Percentiles rank a stretch among this genome's conserved stretches.
These are phyloP conservation scores for Drosophila sp. DNA, from an alignment of 1,140 invertebrate species.

Conservation along the genomic window DNA sequence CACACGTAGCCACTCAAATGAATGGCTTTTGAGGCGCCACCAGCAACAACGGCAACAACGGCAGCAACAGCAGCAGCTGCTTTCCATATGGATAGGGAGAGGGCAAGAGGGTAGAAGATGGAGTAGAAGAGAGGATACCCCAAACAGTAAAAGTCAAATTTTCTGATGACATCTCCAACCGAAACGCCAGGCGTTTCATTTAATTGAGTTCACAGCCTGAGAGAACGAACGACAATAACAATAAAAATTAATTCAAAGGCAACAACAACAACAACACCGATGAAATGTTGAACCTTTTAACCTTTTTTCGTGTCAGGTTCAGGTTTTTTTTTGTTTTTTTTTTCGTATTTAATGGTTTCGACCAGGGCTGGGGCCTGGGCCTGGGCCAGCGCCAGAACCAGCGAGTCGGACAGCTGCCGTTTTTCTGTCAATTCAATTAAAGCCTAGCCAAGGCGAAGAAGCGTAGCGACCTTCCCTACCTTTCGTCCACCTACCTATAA, in stretches of 20 bases:
- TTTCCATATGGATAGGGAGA: constrained; percentile 28
- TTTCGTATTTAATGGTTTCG: constrained; percentile 62
- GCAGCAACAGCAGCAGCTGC: constrained; percentile 26
- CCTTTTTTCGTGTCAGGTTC: constrained; percentile 63
- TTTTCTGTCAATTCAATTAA: constrained; percentile 78
- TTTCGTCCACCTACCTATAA: constrained; percentile 16
- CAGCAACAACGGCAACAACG: constrained; percentile 39
- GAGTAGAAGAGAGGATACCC: constrained; percentile 1
- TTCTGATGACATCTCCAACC: constrained; percentile 68
- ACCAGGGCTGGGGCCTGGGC: constrained; percentile 47
- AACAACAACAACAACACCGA: constrained; percentile 46
- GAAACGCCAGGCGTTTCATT: constrained; percentile 73
- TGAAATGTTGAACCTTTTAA: constrained; percentile 77
- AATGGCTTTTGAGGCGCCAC: constrained; percentile 63
- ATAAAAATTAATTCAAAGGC: constrained; percentile 79
- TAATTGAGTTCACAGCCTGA: constrained; percentile 78
- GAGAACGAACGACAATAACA: constrained; percentile 51
- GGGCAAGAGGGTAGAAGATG: no score
- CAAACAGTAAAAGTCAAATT: constrained; percentile 24
- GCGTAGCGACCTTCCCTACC: constrained; percentile 18
- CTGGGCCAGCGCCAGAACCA: constrained; percentile 43
- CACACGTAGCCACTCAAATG: constrained; percentile 35
- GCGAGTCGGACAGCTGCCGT: constrained; percentile 55
- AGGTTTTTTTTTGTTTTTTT: constrained; percentile 57
- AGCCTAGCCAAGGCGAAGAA: constrained; percentile 46